Evolutionary conservation across 2,113 vertebrate genomes (phyloP).

Genomic region (Irena cyanogastra): DNA sequence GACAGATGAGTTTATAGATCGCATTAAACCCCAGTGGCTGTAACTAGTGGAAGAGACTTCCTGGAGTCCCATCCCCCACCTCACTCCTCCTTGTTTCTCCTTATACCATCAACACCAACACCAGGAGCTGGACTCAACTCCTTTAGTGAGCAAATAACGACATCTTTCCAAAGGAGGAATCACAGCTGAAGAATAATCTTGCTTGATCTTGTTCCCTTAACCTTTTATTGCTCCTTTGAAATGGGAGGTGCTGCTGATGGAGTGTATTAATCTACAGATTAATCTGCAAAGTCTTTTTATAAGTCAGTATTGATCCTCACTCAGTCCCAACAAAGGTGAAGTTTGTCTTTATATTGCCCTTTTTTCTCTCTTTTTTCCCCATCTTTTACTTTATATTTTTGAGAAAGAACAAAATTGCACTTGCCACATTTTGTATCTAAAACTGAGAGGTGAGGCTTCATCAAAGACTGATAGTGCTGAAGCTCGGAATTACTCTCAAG

Average conservation of each 20-base stretch:
- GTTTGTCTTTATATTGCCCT: background rate
- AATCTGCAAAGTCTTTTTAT: background rate
- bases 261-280: background rate
- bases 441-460: background rate
- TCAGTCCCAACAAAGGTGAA: background rate
- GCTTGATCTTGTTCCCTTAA: background rate
- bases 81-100: constrained; percentile 12
- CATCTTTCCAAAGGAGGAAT: constrained; percentile 1
- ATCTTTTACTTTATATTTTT: background rate
- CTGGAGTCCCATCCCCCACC: constrained; percentile 38
- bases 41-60: constrained; percentile 60
- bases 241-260: background rate
- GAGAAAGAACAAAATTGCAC: background rate
- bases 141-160: background rate
- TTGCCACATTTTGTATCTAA: background rate
- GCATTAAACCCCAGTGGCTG: constrained; percentile 80
- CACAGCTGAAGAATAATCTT: background rate
- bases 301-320: constrained; percentile 1
- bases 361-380: background rate
- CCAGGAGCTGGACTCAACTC: background rate
- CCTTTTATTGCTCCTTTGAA: background rate
- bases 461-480: background rate
- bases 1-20: constrained; percentile 86
- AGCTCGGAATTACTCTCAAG: constrained; percentile 20
- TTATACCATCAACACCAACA: background rate